Evolutionary conservation across 2,797 vertebrate species (phyloP).

Genomic region (Synaphobranchus kaupii): DNA sequence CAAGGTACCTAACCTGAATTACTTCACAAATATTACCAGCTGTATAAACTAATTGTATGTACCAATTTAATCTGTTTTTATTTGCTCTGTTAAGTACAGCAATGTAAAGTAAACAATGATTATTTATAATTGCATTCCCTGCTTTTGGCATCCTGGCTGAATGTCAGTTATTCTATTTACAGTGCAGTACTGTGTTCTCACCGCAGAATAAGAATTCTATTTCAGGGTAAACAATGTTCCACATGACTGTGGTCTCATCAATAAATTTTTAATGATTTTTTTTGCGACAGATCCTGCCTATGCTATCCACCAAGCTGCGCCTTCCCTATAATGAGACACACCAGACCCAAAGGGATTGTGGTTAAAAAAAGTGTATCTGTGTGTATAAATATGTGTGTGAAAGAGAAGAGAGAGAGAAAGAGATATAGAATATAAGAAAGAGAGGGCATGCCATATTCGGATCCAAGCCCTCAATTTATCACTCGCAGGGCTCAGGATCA

Average conservation of each 20-base stretch:
- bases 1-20: too few relatives aligned
- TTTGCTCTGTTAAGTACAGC: background rate
- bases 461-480: constrained; percentile 24
- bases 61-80: background rate
- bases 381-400: background rate
- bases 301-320: constrained; percentile 37
- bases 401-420: constrained; percentile 34
- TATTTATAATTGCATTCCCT: constrained; percentile 26
- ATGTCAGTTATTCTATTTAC: constrained; percentile 57
- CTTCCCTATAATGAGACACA: constrained; percentile 42
- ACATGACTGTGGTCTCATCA: constrained; percentile 56
- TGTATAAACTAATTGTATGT: too few relatives aligned
- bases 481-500: constrained; percentile 6
- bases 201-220: constrained; percentile 41
- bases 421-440: constrained; percentile 42
- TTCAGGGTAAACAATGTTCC: constrained; percentile 57
- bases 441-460: constrained; percentile 34
- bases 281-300: constrained; percentile 44
- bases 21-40: too few relatives aligned
- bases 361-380: background rate
- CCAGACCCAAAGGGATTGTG: constrained; percentile 16
- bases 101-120: constrained; percentile 17
- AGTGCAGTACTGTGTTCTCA: constrained; percentile 31
- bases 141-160: constrained; percentile 33
- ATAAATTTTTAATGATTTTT: constrained; percentile 54